Conservation (phyloP, 30 jellyfish, hydroid and myxozoan species). For the Cassiopea andromeda region DNA sequence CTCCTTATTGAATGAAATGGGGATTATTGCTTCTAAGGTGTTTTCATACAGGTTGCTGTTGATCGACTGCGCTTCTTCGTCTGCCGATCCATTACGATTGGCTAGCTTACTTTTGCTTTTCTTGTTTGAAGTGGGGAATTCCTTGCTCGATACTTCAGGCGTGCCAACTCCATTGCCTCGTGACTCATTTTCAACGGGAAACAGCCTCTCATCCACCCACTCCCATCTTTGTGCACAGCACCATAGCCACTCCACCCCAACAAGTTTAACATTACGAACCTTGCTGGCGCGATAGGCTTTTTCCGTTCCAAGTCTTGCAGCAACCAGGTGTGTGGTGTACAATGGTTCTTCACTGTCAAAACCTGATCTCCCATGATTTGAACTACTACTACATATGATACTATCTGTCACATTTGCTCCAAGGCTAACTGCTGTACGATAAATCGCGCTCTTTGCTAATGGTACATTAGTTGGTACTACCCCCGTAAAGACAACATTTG, state of each 20-base stretch:
- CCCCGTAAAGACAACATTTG: slow-evolving; percentile 91
- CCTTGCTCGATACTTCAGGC: slow-evolving; percentile 84
- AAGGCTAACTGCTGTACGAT: slow-evolving; percentile 83
- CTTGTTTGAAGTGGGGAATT: slow-evolving; percentile 75
- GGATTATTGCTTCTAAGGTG: slow-evolving; percentile 59
- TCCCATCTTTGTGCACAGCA: slow-evolving; percentile 97
- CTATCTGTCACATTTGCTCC: slow-evolving; percentile 91
- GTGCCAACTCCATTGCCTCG: slow-evolving; percentile 37
- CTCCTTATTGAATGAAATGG: slow-evolving; percentile 70
- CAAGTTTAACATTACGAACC: slow-evolving; percentile 72
- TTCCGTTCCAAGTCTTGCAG: slow-evolving; percentile 98
- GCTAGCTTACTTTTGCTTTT: slow-evolving; percentile 3
- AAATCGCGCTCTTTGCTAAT: slow-evolving; percentile 79
- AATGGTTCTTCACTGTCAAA: slow-evolving; percentile 1
- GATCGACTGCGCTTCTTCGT: not conserved
- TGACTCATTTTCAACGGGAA: slow-evolving; percentile 76
- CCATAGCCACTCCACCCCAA: slow-evolving; percentile 97
- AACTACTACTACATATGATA: slow-evolving; percentile 27
- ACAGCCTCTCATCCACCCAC: slow-evolving; percentile 92
- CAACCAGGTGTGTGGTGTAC: slow-evolving; percentile 90
- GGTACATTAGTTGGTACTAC: slow-evolving; percentile 89
- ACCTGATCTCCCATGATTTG: no score
- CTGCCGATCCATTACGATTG: not conserved
- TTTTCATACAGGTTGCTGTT: not conserved
- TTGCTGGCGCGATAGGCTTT: slow-evolving; percentile 89